These are phyloP conservation scores for Venturia canescens DNA, from an alignment of 1,140 invertebrate genomes.

Conservation along the genomic window DNA sequence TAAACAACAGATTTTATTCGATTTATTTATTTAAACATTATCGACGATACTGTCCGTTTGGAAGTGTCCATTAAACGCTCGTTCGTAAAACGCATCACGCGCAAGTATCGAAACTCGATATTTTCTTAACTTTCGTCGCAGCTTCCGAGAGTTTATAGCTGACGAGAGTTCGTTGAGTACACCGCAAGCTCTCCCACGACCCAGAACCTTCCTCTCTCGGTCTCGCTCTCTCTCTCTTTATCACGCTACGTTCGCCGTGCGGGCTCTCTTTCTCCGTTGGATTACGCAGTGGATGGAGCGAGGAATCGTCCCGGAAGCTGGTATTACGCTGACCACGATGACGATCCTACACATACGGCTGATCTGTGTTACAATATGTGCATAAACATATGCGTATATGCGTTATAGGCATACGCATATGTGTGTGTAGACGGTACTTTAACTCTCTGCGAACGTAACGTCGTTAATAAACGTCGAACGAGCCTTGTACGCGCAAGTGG, in stretches of 20 bases:
- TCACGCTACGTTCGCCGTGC: constrained; percentile 8
- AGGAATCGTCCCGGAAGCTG: constrained; percentile 31
- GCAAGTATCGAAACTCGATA: background rate
- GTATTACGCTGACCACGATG: constrained; percentile 27
- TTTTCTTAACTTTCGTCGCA: constrained; percentile 12
- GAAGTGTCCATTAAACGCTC: no score
- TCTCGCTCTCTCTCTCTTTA: constrained; percentile 38
- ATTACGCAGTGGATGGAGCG: background rate
- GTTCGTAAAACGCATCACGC: no score
- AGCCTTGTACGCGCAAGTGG: constrained; percentile 10
- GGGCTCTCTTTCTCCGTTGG: constrained; percentile 17
- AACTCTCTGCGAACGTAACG: constrained; percentile 29
- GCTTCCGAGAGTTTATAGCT: constrained; percentile 8
- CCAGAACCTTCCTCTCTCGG: constrained; percentile 28
- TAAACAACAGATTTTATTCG: no score
- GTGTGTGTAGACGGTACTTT: constrained; percentile 3
- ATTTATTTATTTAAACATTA: background rate
- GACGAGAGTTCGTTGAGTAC: background rate
- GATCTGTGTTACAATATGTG: background rate
- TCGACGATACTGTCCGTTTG: background rate
- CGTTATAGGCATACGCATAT: background rate
- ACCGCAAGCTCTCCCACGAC: constrained; percentile 32
- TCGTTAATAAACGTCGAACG: constrained; percentile 36
- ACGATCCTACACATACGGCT: background rate
- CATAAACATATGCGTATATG: background rate